These are phyloP conservation scores for Hydractinia echinata DNA, from an alignment of 30 jellyfish, hydroid and myxozoan genomes.

Conservation along the genomic window DNA sequence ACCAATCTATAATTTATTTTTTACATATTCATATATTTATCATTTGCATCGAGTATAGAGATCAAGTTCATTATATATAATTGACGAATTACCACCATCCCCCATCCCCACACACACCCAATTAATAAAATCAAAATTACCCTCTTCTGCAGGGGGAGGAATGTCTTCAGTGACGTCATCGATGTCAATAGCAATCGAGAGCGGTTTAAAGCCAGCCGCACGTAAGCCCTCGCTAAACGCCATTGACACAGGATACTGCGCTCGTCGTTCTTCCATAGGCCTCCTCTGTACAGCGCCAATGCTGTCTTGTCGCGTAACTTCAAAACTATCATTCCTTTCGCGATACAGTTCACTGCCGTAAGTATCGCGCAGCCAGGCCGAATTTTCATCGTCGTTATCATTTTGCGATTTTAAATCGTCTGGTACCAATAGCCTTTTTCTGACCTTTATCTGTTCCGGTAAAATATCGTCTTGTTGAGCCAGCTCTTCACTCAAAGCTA, in stretches of 20 bases:
- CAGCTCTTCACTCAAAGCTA: not conserved
- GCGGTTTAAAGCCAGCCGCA: slow-evolving; percentile 31
- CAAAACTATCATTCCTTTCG: slow-evolving; percentile 11
- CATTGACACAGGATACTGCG: slow-evolving; percentile 51
- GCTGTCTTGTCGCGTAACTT: slow-evolving; percentile 4
- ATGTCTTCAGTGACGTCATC: slow-evolving; percentile 25
- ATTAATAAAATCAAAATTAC: too few relatives aligned
- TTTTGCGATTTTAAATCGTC: slow-evolving; percentile 5
- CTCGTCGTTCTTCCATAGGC: slow-evolving; percentile 38
- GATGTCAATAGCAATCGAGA: slow-evolving; percentile 43
- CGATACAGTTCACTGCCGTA: slow-evolving; percentile 21
- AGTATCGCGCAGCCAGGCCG: not conserved
- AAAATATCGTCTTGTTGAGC: not conserved
- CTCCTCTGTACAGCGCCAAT: slow-evolving; percentile 38
- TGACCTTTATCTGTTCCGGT: not conserved
- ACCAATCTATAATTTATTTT: too few relatives aligned
- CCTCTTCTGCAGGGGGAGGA: too few relatives aligned
- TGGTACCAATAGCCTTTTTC: slow-evolving; percentile 1
- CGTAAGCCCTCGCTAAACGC: slow-evolving; percentile 34
- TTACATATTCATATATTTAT: too few relatives aligned
- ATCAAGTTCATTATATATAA: too few relatives aligned
- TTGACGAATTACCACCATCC: too few relatives aligned
- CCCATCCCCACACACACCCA: too few relatives aligned
- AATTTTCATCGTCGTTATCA: not conserved
- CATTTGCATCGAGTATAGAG: too few relatives aligned